Evolutionary conservation across 2,797 vertebrate species (phyloP).

Genomic region (Dendrocincla fuliginosa): DNA sequence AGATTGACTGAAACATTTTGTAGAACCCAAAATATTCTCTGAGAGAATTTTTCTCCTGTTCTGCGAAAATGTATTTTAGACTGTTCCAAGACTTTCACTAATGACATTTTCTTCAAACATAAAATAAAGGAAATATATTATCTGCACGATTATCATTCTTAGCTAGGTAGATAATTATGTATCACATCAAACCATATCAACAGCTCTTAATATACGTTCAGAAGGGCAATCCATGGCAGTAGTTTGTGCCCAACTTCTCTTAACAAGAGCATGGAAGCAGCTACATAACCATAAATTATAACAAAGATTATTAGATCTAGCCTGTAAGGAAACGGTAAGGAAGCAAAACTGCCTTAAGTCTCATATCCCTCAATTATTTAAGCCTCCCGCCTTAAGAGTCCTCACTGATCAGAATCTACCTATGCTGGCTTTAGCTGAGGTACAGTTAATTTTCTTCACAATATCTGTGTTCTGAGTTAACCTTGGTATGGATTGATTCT

Average conservation of each 20-base stretch:
- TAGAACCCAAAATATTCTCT: background rate
- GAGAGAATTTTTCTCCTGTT: background rate
- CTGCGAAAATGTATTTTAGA: background rate
- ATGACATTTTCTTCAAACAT: background rate
- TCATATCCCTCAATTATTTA: background rate
- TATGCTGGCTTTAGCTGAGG: background rate
- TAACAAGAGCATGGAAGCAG: background rate
- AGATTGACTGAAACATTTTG: background rate
- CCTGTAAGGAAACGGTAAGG: background rate
- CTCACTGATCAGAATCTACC: background rate
- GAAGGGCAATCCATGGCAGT: background rate
- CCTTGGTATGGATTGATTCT: background rate
- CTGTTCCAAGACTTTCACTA: background rate
- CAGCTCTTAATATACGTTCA: accelerated
- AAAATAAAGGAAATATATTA: background rate
- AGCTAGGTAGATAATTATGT: background rate
- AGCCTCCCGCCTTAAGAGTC: background rate
- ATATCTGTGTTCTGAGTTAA: background rate
- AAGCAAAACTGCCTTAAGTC: background rate
- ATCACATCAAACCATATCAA: background rate
- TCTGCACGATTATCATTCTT: background rate
- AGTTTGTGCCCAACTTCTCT: background rate
- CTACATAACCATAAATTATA: background rate
- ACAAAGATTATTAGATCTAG: background rate
- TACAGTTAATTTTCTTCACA: background rate